These are phyloP conservation scores for Sphaerophoria rueppellii DNA, from an alignment of 2,888 invertebrate genomes.

Conservation along the genomic window DNA sequence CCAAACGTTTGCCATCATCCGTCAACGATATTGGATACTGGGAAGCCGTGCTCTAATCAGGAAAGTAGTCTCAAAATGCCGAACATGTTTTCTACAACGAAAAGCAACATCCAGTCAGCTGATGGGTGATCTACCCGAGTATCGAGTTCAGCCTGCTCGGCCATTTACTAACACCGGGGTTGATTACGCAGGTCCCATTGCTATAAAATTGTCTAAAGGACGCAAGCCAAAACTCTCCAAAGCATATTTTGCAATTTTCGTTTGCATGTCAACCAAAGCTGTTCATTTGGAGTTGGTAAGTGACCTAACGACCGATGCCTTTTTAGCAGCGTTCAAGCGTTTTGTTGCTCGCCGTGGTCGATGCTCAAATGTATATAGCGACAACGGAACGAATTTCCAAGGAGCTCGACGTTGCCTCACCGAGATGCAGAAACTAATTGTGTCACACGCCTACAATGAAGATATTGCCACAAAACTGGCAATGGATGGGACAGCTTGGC, in stretches of 20 bases:
- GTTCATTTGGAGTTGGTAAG: constrained; percentile 52
- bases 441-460: constrained; percentile 49
- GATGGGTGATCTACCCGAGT: neutral
- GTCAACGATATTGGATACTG: constrained; percentile 7
- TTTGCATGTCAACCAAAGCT: constrained; percentile 7
- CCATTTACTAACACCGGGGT: neutral
- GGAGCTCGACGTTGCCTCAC: constrained; percentile 43
- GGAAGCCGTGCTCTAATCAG: neutral
- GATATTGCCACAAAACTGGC: constrained; percentile 38
- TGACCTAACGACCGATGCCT: constrained; percentile 55
- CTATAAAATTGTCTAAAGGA: neutral
- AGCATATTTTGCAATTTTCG: constrained; percentile 1
- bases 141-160: neutral
- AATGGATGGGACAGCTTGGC: constrained; percentile 55
- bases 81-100: neutral
- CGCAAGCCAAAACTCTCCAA: neutral
- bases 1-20: neutral
- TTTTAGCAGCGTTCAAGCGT: constrained; percentile 51
- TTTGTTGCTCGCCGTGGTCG: constrained; percentile 51
- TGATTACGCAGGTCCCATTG: constrained; percentile 1
- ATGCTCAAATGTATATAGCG: constrained; percentile 54
- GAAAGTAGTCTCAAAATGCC: neutral
- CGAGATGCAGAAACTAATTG: constrained; percentile 48
- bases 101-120: neutral
- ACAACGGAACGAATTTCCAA: constrained; percentile 63